Evolutionary conservation across 1,140 invertebrate species (phyloP), one percentile per base, ranked within the genome.

Genomic region (Notospermus geniculatus): DNA sequence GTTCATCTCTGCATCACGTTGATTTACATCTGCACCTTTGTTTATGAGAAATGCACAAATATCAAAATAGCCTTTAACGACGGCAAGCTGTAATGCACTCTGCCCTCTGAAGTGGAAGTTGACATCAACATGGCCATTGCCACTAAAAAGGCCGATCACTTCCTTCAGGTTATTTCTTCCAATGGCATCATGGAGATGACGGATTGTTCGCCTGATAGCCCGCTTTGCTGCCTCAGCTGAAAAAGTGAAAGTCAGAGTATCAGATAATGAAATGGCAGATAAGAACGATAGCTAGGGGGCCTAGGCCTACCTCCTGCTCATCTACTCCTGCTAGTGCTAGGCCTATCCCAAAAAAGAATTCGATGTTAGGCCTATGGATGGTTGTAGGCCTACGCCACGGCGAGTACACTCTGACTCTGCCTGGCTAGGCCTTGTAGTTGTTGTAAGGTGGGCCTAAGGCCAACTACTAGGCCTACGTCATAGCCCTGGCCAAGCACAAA

Each of bases 101-200:
- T 77, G 71, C 39, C 76, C 69, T 19, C 71, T 66, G 60, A 77
- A 80, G 52, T 76, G 73, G 57, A 77, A 78, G 63, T 80, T 73
- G n/a, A 80, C 73, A 70, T 80, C 77, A 70, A 79, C 72, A 29
- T 70, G 69, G 28, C 66, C 72, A 28, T 69, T 70, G 28, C 65
- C 62, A 30, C 57, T 25, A 1, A 76, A 54, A 29, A 76, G 66
- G 29, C 69, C 60, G 54, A 66, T 63, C 1, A 80, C 73, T 30
- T 54, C 15, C 22, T 59, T 25, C 23, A 70, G 29, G 63, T 75
- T 65, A 29, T 71, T 69, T 30, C 64, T 64, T 23, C 62, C 60
- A 50, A 80, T 78, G 5, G 76, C 72, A 59, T 73, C 71, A 57
- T 79, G 77, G 27, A 78, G 63, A 19, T 63, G 62, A 27, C 75